Conservation (phyloP, 1,140 invertebrate species). For the Samia ricini region DNA sequence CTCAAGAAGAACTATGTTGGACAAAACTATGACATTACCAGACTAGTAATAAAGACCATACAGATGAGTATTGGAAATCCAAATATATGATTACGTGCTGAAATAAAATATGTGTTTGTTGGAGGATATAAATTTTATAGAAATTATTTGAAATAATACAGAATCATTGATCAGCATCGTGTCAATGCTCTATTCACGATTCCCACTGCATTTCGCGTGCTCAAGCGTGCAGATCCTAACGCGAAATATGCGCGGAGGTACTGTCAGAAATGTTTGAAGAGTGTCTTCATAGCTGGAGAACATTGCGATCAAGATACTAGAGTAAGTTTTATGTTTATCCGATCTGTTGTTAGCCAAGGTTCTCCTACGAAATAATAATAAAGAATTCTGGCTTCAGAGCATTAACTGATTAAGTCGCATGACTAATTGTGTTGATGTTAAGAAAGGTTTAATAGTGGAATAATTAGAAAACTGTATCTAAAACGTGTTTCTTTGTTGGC, state of each 20-base stretch:
- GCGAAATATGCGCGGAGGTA: constrained; percentile 83
- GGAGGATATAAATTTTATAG: no score
- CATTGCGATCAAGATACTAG: constrained; percentile 94
- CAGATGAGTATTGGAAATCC: no score
- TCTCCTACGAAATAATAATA: neutral
- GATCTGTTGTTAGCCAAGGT: neutral
- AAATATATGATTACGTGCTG: no score
- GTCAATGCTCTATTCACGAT: constrained; percentile 93
- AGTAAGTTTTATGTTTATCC: constrained; percentile 33
- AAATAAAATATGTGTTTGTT: no score
- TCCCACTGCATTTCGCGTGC: constrained; percentile 92
- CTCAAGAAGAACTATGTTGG: no score
- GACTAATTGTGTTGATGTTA: no score
- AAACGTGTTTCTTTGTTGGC: no score
- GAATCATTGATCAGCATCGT: constrained; percentile 91
- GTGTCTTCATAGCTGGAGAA: constrained; percentile 94
- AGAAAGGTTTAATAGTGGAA: no score
- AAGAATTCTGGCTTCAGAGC: neutral
- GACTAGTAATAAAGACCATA: no score
- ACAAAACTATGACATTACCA: no score
- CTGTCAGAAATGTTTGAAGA: constrained; percentile 84
- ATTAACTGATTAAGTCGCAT: no score
- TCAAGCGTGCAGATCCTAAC: constrained; percentile 87
- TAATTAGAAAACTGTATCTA: no score
- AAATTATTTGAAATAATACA: constrained; percentile 39